Base-by-base conservation (phyloP, 2,797 vertebrate genomes). In the Phoeniculus purpureus region DNA sequence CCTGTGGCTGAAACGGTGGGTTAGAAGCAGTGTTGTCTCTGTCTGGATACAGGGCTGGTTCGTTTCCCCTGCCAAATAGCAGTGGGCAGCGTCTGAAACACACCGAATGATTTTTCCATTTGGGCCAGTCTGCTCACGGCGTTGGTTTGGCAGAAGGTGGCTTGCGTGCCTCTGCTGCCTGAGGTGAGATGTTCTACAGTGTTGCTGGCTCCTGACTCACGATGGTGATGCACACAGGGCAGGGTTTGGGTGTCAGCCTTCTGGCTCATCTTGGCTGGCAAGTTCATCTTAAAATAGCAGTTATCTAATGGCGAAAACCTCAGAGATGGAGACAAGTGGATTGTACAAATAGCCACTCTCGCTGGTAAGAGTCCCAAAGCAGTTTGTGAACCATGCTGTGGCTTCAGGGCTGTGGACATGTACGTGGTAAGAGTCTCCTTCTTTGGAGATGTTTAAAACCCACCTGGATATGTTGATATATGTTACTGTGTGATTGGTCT, bases 161-260 rank as follows among this genome's bases (percentile, higher is more conserved):
- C 64, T 65, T 48, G 26, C 29, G 58, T 87, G 87, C 87, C 94
- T 95, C 86, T 52, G 61, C 94, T 90, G 56, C 37, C 80, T 94
- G 94, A 96, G 96, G 81, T 85, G 84, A 91, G 92, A 80, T 94
- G 61, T 89, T 96, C 82, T 94, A 94, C 71, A 87, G 95, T 93
- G 93, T 96, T 97, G 96, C 91, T 81, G 6, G 84, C 90, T 81
- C 82, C 96, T 97, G 95, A 97, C 95, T 97, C 95, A 97, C 96
- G 97, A 96, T 94, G 95, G 94, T 97, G 95, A 97, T 77, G 96
- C 90, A 95, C 94, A 95, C 93, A 96, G 94, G 87, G 58, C 81
- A 92, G 93, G 94, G 64, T 95, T 93, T 96, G 96, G 92, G 96
- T 95, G 94, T 96, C 95, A 89, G 95, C 94, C 88, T 87, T 92